Evolutionary conservation across 2,797 vertebrate species (phyloP), one percentile per base, ranked within the genome.

Genomic region (Caiman crocodilus): DNA sequence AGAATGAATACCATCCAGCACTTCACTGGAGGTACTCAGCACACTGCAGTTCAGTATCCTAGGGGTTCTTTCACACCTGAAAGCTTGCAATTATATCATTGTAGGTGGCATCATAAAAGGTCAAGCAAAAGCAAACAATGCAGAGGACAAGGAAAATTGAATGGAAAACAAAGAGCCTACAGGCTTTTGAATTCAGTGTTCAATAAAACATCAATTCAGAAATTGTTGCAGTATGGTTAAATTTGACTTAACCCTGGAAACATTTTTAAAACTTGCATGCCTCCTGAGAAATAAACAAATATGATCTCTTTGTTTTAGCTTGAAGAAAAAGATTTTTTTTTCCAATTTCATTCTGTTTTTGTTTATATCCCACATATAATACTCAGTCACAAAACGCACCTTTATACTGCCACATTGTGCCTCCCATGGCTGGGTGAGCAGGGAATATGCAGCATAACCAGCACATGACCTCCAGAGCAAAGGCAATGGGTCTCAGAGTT

Each of bases 41-140:
- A 76, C 9, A 55, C 75, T 7, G 42, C 30, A 89, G 67, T 69
- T 3, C 32, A 23, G 18, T 35, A 7, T 1, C 50, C 20, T 79
- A 77, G 21, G 13, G 57, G 15, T 28, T 7, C 2, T 9, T 74
- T 87, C 55, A 35, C 84, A 20, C 25, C 9, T 65, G 55, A 87
- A 82, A 88, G 26, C 13, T 86, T 90, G 10, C 13, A 12, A 64
- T 80, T 76, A 59, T 65, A 65, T 84, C 57, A 59, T 76, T 82
- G 28, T 26, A 79, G 7, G 42, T 30, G 35, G 50, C 15, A 77
- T 42, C 21, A 63, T 2, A 79, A 50, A 93, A 88, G 42, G 5
- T 73, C 57, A 93, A 94, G 11, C 17, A 57, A 61, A 86, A 73
- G 67, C 17, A 90, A 80, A 28, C 2, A 30, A 55, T 67, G 2